Evolutionary conservation across 2,797 vertebrate species (phyloP).

Genomic region (Karalla daura): DNA sequence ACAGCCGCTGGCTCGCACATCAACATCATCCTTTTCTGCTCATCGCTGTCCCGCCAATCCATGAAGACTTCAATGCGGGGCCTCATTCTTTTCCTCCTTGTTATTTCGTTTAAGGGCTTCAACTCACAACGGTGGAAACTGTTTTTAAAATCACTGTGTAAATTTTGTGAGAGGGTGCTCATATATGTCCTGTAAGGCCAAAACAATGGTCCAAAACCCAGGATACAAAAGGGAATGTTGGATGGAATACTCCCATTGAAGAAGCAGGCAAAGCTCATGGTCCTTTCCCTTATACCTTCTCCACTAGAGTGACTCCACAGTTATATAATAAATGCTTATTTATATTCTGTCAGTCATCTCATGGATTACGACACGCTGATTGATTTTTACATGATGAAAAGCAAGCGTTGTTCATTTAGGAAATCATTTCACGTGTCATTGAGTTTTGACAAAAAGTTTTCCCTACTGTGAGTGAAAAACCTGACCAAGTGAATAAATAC

Average conservation of each 20-base stretch:
- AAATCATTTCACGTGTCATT: neutral
- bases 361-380: too few relatives aligned
- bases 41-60: neutral
- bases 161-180: too few relatives aligned
- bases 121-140: neutral
- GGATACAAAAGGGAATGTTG: too few relatives aligned
- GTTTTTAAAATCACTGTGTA: too few relatives aligned
- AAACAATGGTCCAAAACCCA: too few relatives aligned
- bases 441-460: too few relatives aligned
- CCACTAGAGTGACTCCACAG: neutral
- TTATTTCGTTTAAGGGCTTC: neutral
- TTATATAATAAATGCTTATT: neutral
- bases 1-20: conserved; percentile 8
- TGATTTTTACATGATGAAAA: too few relatives aligned
- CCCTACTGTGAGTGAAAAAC: neutral
- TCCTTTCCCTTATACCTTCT: too few relatives aligned
- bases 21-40: conserved; percentile 8
- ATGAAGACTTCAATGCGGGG: neutral
- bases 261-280: neutral
- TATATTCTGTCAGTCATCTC: neutral
- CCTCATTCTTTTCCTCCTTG: neutral
- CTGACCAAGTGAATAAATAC: neutral
- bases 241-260: neutral
- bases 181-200: neutral
- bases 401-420: neutral